Evolutionary conservation across 2,888 invertebrate species (phyloP).

Genomic region (Drosophila paracracens): DNA sequence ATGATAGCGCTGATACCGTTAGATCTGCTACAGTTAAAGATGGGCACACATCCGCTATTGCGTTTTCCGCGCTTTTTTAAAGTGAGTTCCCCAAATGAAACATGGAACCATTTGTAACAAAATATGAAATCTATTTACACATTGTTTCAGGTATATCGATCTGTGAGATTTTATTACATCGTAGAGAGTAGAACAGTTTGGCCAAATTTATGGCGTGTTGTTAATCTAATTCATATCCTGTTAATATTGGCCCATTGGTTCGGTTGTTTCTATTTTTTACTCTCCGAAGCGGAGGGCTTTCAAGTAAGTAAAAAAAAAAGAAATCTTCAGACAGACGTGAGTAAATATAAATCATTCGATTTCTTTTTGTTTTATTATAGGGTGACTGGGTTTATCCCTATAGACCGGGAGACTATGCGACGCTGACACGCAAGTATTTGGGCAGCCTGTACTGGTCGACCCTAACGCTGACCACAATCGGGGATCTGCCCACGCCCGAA

Average conservation of each 20-base stretch:
- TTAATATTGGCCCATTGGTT: conserved; percentile 98
- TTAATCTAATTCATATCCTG: conserved; percentile 97
- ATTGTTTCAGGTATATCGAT: conserved; percentile 91
- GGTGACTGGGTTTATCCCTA: conserved; percentile 96
- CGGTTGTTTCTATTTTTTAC: conserved; percentile 97
- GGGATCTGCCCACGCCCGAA: conserved; percentile 97
- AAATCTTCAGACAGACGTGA: not conserved
- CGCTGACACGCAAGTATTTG: conserved; percentile 95
- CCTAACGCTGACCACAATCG: conserved; percentile 97
- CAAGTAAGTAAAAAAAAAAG: conserved; percentile 86
- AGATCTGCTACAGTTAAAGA: conserved; percentile 93
- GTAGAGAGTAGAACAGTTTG: conserved; percentile 98
- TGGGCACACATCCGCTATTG: conserved; percentile 93
- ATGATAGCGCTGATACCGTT: conserved; percentile 92
- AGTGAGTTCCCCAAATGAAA: conserved; percentile 84
- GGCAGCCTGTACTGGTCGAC: conserved; percentile 99
- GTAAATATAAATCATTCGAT: too few relatives aligned
- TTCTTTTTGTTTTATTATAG: conserved; percentile 81
- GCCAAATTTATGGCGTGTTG: conserved; percentile 97
- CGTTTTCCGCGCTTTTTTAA: conserved; percentile 95
- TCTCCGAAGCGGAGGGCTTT: conserved; percentile 96
- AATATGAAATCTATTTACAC: not conserved
- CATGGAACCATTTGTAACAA: not conserved
- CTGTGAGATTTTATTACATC: conserved; percentile 97
- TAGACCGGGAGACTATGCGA: conserved; percentile 94